Evolutionary conservation across 2,888 invertebrate genomes (phyloP).

Genomic region (Campoplex capitator): DNA sequence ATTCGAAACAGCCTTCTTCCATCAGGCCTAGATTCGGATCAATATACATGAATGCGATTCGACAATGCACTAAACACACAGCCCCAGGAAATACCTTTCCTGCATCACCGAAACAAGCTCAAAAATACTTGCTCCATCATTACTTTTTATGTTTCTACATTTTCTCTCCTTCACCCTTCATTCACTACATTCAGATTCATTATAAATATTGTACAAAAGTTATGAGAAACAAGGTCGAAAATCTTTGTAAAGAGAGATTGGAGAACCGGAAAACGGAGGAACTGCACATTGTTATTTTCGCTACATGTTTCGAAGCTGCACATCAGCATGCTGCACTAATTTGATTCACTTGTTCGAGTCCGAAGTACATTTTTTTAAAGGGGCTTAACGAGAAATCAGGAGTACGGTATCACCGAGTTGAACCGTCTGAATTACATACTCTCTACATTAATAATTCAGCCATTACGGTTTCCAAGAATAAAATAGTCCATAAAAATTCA

Average conservation of each 20-base stretch:
- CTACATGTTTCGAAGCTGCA: not conserved
- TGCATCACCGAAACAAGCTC: slow-evolving; percentile 49
- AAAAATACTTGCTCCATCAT: slow-evolving; percentile 43
- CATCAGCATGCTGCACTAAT: not conserved
- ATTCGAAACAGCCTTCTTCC: slow-evolving; percentile 37
- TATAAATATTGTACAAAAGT: slow-evolving; percentile 33
- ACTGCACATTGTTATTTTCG: slow-evolving; percentile 21
- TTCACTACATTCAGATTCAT: slow-evolving; percentile 25
- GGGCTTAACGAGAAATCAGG: not conserved
- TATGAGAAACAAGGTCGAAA: not conserved
- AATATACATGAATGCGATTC: slow-evolving; percentile 9
- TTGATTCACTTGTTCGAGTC: not conserved
- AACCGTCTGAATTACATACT: not conserved
- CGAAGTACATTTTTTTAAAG: not conserved
- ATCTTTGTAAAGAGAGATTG: not conserved
- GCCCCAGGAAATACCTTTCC: slow-evolving; percentile 59
- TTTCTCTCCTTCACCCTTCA: not conserved
- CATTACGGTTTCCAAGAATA: not conserved
- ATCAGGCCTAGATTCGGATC: not conserved
- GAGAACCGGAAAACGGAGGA: not conserved
- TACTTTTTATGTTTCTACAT: slow-evolving; percentile 18
- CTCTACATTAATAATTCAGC: not conserved
- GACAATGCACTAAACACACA: slow-evolving; percentile 25
- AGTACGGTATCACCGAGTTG: not conserved
- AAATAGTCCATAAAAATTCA: not conserved